phyloP scores from a whole-genome alignment of 2,888 invertebrate species.

The Ichneumoninae sp. region DNA sequence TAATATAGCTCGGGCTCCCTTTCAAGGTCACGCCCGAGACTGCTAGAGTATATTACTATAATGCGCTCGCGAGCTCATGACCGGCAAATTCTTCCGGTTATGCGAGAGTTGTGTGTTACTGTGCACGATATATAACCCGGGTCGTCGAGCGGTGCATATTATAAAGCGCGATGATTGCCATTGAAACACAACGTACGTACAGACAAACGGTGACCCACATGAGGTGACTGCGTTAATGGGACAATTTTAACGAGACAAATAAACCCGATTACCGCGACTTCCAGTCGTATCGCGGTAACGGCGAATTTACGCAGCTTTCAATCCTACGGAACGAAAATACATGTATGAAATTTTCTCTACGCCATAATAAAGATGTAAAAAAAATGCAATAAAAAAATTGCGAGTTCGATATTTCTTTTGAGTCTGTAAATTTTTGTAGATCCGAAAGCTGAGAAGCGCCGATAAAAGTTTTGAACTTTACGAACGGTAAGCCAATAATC shows the following conservation, averaged over 20 bases:
- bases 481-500: conserved; percentile 44
- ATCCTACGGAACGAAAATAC: not conserved
- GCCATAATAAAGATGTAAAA: not conserved
- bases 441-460: not conserved
- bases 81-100: conserved; percentile 62
- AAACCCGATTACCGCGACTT: not conserved
- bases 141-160: conserved; percentile 26
- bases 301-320: not conserved
- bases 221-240: conserved; percentile 15
- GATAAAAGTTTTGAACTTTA: conserved; percentile 3
- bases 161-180: conserved; percentile 12
- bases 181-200: conserved; percentile 28
- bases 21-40: conserved; percentile 51
- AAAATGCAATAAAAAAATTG: not conserved
- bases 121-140: conserved; percentile 13
- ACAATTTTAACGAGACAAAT: not conserved
- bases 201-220: conserved; percentile 19
- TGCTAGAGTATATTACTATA: conserved; percentile 34
- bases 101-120: conserved; percentile 47
- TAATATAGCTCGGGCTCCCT: conserved; percentile 40
- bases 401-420: not conserved
- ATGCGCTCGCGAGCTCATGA: conserved; percentile 56
- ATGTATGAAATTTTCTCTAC: no score
- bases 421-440: not conserved
- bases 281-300: not conserved